These are phyloP conservation scores for Trissolcus basalis DNA, from an alignment of 1,140 invertebrate species.

Conservation along the genomic window DNA sequence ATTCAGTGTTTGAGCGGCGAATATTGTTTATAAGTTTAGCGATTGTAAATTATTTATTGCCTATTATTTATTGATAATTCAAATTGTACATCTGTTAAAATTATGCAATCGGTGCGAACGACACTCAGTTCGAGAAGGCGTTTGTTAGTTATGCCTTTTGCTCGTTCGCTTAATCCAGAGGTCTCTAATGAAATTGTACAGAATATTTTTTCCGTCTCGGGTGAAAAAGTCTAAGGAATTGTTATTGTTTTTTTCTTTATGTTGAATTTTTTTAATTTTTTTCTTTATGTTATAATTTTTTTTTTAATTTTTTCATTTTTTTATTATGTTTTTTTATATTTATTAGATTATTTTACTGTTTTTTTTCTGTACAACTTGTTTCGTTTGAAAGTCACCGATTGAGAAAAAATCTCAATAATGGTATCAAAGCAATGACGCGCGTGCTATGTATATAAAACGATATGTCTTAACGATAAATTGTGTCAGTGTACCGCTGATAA, in stretches of 20 bases:
- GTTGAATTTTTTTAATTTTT: neutral
- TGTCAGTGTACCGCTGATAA: constrained; percentile 50
- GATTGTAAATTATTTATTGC: constrained; percentile 40
- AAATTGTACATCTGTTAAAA: constrained; percentile 35
- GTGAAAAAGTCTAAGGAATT: neutral
- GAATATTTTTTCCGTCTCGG: neutral
- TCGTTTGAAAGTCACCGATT: constrained; percentile 15
- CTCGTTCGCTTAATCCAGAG: neutral
- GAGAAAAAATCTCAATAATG: constrained; percentile 22
- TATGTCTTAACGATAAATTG: constrained; percentile 38
- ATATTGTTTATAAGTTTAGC: no score
- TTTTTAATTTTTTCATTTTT: neutral
- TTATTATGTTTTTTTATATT: constrained; percentile 1
- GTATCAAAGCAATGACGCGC: constrained; percentile 29
- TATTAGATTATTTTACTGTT: constrained; percentile 10
- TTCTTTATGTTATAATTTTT: constrained; percentile 8
- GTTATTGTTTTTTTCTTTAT: neutral
- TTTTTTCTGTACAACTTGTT: constrained; percentile 1
- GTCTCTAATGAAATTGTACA: constrained; percentile 1
- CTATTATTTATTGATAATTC: constrained; percentile 9
- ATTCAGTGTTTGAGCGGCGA: neutral
- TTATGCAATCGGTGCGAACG: constrained; percentile 15
- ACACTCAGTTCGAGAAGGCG: neutral
- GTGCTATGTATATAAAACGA: constrained; percentile 16
- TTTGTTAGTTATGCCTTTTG: neutral